These are phyloP conservation scores for Alces alces DNA, from an alignment of 2,113 vertebrate genomes.

Conservation along the genomic window DNA sequence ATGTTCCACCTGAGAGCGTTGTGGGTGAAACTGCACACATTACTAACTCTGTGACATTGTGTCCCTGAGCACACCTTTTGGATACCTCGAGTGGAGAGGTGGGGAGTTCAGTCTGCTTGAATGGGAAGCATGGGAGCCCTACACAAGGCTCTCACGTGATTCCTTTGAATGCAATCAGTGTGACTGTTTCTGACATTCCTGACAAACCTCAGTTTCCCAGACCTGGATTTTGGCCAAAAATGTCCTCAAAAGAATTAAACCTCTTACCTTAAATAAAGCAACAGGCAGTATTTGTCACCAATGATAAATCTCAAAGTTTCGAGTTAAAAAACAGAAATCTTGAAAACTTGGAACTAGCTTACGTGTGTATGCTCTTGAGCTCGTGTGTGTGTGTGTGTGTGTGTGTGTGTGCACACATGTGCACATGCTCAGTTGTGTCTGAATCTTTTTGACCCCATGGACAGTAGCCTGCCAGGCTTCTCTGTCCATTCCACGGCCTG, in stretches of 20 bases:
- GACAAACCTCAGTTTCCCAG: background rate
- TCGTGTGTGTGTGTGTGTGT: background rate
- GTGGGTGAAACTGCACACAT: background rate
- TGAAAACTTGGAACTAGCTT: background rate
- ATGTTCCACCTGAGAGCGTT: background rate
- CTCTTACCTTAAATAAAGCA: background rate
- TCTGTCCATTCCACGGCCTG: background rate
- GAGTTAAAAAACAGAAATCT: background rate
- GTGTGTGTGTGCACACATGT: rapidly evolving
- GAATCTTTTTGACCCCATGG: background rate
- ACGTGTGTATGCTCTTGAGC: background rate
- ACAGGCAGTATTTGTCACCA: background rate
- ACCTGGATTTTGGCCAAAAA: background rate
- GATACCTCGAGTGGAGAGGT: background rate
- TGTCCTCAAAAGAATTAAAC: background rate
- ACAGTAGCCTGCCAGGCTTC: background rate
- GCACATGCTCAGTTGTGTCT: background rate
- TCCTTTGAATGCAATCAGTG: rapidly evolving
- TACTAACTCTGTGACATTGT: background rate
- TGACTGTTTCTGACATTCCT: background rate
- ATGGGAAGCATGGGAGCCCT: background rate
- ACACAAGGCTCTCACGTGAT: background rate
- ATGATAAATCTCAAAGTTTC: background rate
- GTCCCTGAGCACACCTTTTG: background rate
- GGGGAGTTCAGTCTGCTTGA: background rate